A percentile compares a stretch with the other conserved stretches of the same genome.
Conservation (phyloP, 2,113 vertebrate species). For the Lota lota region DNA sequence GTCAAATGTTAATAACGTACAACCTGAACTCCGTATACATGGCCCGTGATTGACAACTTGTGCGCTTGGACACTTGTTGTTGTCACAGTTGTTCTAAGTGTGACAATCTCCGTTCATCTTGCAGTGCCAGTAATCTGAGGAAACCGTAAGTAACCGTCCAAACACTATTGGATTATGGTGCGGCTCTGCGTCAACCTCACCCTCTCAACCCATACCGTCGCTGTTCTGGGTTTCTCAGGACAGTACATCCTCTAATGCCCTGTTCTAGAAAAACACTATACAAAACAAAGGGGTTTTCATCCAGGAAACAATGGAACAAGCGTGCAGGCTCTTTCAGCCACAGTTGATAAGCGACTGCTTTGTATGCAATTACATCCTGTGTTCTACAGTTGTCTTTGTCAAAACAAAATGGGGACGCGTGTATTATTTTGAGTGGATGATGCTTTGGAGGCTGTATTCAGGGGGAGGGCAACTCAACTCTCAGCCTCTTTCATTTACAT, state of each 20-base stretch:
- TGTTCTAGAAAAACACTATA: constrained; percentile 44
- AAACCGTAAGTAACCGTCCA: neutral
- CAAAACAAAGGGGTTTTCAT: constrained; percentile 16
- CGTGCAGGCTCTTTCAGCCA: constrained; percentile 17
- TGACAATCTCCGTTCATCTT: neutral
- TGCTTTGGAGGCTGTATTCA: constrained; percentile 65
- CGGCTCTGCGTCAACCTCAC: constrained; percentile 7
- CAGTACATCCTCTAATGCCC: constrained; percentile 37
- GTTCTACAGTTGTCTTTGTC: constrained; percentile 56
- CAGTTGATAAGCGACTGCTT: constrained; percentile 47
- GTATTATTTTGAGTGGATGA: constrained; percentile 66
- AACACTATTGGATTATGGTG: neutral
- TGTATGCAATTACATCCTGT: constrained; percentile 40
- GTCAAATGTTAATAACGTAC: too few species aligned
- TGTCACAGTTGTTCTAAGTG: neutral
- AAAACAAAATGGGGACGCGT: constrained; percentile 35
- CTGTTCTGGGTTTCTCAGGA: neutral
- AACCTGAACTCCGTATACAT: too few species aligned
- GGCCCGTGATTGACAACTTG: neutral
- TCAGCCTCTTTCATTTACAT: constrained; percentile 45
- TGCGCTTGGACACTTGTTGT: too few species aligned
- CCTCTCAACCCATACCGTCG: constrained; percentile 3
- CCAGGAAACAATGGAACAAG: constrained; percentile 43
- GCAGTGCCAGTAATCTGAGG: too few species aligned
- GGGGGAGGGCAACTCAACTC: constrained; percentile 65